Percentiles rank a stretch among this genome's conserved stretches.
These are phyloP conservation scores for Eucidaris tribuloides DNA, from an alignment of 35 echinoderm and acorn worm genomes.

Conservation along the genomic window DNA sequence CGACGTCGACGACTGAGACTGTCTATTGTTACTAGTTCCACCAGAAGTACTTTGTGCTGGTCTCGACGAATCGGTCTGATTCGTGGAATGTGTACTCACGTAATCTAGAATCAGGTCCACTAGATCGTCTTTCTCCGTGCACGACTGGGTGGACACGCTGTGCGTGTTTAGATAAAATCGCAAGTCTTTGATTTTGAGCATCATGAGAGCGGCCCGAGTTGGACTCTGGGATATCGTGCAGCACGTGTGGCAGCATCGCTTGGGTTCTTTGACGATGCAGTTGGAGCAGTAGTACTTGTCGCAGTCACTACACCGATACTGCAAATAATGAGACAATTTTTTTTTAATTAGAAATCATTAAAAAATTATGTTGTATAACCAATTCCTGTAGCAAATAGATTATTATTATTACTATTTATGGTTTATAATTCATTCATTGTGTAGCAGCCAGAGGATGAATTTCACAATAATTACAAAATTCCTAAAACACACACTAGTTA, in stretches of 20 bases:
- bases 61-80: background rate
- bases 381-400: too few species aligned
- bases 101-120: slow-evolving; percentile 46
- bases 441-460: too few species aligned
- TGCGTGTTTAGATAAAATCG: slow-evolving; percentile 15
- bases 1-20: too few species aligned
- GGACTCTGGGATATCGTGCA: background rate
- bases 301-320: slow-evolving; percentile 52
- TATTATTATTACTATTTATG: too few species aligned
- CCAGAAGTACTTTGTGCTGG: too few species aligned
- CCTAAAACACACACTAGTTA: too few species aligned
- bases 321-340: too few species aligned
- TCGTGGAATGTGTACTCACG: background rate
- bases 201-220: background rate
- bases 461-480: too few species aligned
- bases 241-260: slow-evolving; percentile 24
- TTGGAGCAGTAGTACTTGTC: slow-evolving; percentile 40
- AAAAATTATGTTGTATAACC: too few species aligned
- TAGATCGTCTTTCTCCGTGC: slow-evolving; percentile 46
- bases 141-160: slow-evolving; percentile 34
- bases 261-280: slow-evolving; percentile 43
- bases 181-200: slow-evolving; percentile 41
- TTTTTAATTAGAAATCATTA: too few species aligned
- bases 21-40: too few species aligned
- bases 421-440: too few species aligned